phyloP scores from a whole-genome alignment of 2,797 vertebrate species.

The Cottoperca gobio region DNA sequence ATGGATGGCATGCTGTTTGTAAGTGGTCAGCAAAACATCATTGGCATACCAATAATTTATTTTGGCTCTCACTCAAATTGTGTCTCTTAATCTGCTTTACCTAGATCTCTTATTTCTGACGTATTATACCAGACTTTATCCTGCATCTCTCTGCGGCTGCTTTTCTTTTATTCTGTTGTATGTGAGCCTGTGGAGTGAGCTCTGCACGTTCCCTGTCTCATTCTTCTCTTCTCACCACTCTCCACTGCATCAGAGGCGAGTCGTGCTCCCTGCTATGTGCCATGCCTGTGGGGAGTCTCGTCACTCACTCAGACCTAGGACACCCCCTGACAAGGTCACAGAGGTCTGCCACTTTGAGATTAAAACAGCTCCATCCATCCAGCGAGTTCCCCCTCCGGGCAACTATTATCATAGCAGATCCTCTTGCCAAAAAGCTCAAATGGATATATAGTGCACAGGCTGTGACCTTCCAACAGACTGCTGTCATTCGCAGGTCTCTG shows the following conservation, averaged over 20 bases:
- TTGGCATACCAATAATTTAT: slow-evolving; percentile 11
- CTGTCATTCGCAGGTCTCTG: slow-evolving; percentile 60
- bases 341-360: slow-evolving; percentile 74
- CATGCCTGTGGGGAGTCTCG: slow-evolving; percentile 66
- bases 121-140: slow-evolving; percentile 1
- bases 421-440: slow-evolving; percentile 70
- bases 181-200: slow-evolving; percentile 27
- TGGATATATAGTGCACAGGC: slow-evolving; percentile 64
- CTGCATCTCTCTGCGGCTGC: slow-evolving; percentile 16
- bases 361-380: slow-evolving; percentile 75
- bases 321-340: slow-evolving; percentile 74
- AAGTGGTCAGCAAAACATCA: slow-evolving; percentile 11
- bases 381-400: slow-evolving; percentile 60
- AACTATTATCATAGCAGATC: slow-evolving; percentile 71
- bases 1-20: slow-evolving; percentile 19
- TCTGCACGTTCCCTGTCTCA: slow-evolving; percentile 10
- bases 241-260: slow-evolving; percentile 31
- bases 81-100: not conserved
- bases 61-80: not conserved
- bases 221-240: slow-evolving; percentile 36
- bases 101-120: slow-evolving; percentile 5
- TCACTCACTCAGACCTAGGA: slow-evolving; percentile 72
- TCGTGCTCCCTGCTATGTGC: slow-evolving; percentile 38
- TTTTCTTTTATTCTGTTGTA: slow-evolving; percentile 3
- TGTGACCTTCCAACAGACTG: slow-evolving; percentile 70